Evolutionary conservation across 2,113 vertebrate genomes (phyloP).

Genomic region (Pheucticus melanocephalus): DNA sequence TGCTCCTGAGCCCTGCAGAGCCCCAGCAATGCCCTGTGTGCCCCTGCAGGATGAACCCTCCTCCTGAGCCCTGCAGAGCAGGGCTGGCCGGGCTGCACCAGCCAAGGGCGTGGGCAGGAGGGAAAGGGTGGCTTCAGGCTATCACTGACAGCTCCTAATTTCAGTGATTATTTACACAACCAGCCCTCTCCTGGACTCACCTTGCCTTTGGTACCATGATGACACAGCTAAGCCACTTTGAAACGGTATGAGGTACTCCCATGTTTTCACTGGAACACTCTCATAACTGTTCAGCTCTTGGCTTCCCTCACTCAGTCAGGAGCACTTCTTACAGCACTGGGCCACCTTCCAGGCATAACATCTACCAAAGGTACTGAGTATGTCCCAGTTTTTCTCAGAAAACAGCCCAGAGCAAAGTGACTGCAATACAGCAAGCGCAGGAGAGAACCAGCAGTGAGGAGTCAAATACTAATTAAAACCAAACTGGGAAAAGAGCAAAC

Average conservation of each 20-base stretch:
- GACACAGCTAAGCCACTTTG: background rate
- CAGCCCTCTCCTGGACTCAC: background rate
- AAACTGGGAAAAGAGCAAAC: background rate
- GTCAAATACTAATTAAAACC: conserved; percentile 12
- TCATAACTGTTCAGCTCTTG: conserved; percentile 23
- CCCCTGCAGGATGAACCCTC: background rate
- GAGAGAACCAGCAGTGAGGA: background rate
- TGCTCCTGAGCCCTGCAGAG: background rate
- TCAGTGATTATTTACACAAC: background rate
- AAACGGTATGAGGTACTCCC: background rate
- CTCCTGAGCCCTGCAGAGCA: rapidly evolving
- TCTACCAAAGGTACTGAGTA: conserved; percentile 22
- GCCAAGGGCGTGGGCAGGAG: background rate
- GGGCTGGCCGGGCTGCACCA: background rate
- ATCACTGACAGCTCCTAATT: background rate
- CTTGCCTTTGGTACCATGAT: background rate
- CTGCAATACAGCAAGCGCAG: conserved; percentile 7
- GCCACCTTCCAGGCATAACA: conserved; percentile 56
- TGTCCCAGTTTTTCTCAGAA: conserved; percentile 61
- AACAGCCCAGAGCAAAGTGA: conserved; percentile 2
- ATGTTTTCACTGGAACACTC: conserved; percentile 17
- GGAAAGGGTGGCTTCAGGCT: background rate
- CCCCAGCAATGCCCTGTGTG: no score
- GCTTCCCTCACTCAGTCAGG: background rate
- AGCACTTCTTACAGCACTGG: conserved; percentile 50